phyloP scores from a whole-genome alignment of 2,797 vertebrate species.

The Cygnus olor region DNA sequence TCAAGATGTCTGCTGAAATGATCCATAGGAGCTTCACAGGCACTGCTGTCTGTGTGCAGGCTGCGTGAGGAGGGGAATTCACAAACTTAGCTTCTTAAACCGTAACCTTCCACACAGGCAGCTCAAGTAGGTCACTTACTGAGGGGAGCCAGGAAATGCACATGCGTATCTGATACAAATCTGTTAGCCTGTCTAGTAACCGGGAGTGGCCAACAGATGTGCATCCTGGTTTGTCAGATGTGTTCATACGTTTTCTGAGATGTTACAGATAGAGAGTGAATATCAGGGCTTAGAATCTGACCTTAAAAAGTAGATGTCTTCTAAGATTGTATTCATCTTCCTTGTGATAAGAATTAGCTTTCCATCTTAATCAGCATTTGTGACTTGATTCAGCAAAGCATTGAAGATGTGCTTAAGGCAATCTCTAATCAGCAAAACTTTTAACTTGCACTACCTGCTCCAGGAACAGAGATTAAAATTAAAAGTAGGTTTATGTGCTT shows the following conservation, averaged over 20 bases:
- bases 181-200: background rate
- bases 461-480: background rate
- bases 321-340: background rate
- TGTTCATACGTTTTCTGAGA: background rate
- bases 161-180: background rate
- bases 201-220: background rate
- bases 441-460: background rate
- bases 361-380: constrained; percentile 16
- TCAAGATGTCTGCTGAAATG: background rate
- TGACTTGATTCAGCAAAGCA: background rate
- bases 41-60: background rate
- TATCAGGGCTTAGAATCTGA: constrained; percentile 34
- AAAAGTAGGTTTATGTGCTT: background rate
- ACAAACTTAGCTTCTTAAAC: constrained; percentile 32
- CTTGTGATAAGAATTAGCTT: constrained; percentile 18
- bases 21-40: background rate
- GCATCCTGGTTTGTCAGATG: background rate
- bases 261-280: background rate
- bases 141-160: background rate
- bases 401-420: background rate
- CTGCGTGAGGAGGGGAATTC: background rate
- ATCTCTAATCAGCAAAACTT: constrained; percentile 6
- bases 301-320: constrained; percentile 32
- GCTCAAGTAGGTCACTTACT: constrained; percentile 48
- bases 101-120: constrained; percentile 21